These are phyloP conservation scores for Heliconius himera DNA, from an alignment of 1,140 invertebrate genomes.

Conservation along the genomic window DNA sequence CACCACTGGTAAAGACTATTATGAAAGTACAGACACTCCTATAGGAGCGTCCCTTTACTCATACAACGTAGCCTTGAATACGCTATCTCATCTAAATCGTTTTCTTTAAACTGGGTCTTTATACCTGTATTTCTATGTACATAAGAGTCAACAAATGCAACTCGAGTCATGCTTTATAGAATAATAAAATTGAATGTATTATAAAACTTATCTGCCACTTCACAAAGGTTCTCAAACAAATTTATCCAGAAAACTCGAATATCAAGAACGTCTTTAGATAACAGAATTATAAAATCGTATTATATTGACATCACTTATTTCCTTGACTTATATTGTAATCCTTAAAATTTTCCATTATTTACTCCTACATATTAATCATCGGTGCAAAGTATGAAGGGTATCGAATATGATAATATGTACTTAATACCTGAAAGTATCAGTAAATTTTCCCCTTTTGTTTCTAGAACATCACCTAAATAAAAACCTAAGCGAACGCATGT, in stretches of 20 bases:
- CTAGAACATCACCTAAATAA: no score
- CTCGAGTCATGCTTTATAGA: neutral
- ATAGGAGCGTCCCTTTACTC: slow-evolving; percentile 11
- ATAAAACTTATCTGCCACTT: slow-evolving; percentile 2
- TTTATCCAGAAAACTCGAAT: slow-evolving; percentile 4
- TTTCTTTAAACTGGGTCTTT: neutral
- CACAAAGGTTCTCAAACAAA: slow-evolving; percentile 7
- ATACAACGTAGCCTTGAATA: slow-evolving; percentile 9
- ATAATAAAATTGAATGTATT: neutral
- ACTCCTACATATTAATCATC: neutral
- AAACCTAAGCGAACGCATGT: no score
- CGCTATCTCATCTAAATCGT: slow-evolving; percentile 16
- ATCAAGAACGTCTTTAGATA: slow-evolving; percentile 12
- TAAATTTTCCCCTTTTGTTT: neutral
- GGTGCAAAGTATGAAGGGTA: neutral
- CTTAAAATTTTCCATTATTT: slow-evolving; percentile 26
- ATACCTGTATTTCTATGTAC: neutral
- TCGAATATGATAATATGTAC: neutral
- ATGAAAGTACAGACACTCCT: slow-evolving; percentile 19
- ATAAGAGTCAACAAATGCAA: neutral
- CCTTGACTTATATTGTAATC: neutral
- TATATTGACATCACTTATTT: slow-evolving; percentile 21
- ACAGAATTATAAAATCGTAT: neutral
- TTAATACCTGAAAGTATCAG: neutral
- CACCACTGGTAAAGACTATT: slow-evolving; percentile 12